These are phyloP conservation scores for Sebastes minor DNA, from an alignment of 2,797 vertebrate genomes.

Conservation along the genomic window DNA sequence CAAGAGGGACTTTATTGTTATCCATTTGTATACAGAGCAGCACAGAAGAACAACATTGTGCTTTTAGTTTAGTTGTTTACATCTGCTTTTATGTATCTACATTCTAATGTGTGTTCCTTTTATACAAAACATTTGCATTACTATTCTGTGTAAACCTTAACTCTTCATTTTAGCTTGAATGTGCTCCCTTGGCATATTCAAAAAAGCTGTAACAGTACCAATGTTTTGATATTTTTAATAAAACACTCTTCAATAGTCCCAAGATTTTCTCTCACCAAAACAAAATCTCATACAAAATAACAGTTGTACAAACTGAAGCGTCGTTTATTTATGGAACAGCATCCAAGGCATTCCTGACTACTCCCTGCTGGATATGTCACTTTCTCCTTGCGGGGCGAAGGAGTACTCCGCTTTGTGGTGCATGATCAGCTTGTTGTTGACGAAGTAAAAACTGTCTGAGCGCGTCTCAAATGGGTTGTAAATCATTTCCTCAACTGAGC, in stretches of 20 bases:
- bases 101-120: not conserved
- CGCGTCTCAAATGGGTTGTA: constrained; percentile 89
- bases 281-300: not conserved
- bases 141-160: not conserved
- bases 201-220: not conserved
- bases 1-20: no score
- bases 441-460: constrained; percentile 95
- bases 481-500: constrained; percentile 89
- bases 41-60: no score
- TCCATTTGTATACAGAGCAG: no score
- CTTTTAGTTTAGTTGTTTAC: no score
- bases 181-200: not conserved
- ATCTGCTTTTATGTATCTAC: no score
- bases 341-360: not conserved
- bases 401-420: constrained; percentile 94
- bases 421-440: constrained; percentile 93
- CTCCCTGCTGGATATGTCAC: not conserved
- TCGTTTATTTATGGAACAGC: not conserved
- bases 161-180: not conserved
- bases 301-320: not conserved
- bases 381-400: constrained; percentile 69
- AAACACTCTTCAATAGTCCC: no score
- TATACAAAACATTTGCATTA: not conserved
- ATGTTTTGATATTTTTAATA: not conserved
- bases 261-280: not conserved